These are phyloP conservation scores for Nothura maculosa DNA, from an alignment of 2,797 vertebrate genomes.

Conservation along the genomic window DNA sequence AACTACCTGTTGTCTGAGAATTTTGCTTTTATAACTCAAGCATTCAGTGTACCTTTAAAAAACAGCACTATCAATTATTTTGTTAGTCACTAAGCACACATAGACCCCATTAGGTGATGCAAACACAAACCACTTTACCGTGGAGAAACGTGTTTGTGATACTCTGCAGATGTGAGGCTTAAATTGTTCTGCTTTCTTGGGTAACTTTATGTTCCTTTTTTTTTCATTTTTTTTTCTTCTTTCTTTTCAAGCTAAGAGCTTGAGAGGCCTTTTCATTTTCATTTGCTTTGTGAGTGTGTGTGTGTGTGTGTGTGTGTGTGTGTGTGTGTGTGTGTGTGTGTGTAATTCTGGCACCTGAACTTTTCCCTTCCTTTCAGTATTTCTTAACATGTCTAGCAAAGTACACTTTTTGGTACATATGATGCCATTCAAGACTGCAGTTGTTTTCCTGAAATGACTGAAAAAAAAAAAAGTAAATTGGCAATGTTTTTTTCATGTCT, in stretches of 20 bases:
- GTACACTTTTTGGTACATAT: not conserved
- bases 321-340: too few species aligned
- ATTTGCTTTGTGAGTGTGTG: too few species aligned
- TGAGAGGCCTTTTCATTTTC: not conserved
- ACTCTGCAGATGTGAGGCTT: rapidly evolving
- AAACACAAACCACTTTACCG: not conserved
- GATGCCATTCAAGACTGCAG: not conserved
- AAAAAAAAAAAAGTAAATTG: not conserved
- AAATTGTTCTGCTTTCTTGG: rapidly evolving
- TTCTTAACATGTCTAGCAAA: not conserved
- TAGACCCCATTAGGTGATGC: not conserved
- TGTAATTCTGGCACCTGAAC: not conserved
- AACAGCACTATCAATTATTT: not conserved
- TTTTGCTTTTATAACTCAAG: not conserved
- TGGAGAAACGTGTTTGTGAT: rapidly evolving
- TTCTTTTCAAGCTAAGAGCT: not conserved
- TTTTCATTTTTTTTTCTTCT: not conserved
- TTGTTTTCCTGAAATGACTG: not conserved
- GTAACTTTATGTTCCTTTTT: not conserved
- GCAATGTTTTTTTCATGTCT: not conserved
- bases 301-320: too few species aligned
- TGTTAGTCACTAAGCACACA: not conserved
- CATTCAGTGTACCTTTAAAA: not conserved
- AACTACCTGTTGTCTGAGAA: not conserved
- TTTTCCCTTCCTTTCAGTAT: not conserved